phyloP scores from a whole-genome alignment of 2,888 invertebrate species.

The Epsilonema sp. region DNA sequence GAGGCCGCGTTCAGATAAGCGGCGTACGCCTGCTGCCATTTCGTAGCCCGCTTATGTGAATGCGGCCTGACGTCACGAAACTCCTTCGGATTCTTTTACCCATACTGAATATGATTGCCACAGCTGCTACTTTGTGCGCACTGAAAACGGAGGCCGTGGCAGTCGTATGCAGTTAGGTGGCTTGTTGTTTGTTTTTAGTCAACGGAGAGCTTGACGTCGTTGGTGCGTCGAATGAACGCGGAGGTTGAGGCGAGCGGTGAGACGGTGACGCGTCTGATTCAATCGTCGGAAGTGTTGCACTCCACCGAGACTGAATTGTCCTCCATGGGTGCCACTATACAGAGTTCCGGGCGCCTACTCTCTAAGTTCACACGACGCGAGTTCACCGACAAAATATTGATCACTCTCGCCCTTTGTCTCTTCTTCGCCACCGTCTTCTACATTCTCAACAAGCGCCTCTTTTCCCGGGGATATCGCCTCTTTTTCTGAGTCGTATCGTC shows the following conservation, averaged over 20 bases:
- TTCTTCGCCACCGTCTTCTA: constrained; percentile 76
- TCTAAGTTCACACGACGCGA: constrained; percentile 84
- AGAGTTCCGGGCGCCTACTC: constrained; percentile 68
- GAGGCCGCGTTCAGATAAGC: too few relatives aligned
- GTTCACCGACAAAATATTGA: constrained; percentile 76
- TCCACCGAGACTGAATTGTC: constrained; percentile 44
- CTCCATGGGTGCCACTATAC: constrained; percentile 62
- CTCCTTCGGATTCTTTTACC: too few relatives aligned
- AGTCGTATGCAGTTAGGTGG: too few relatives aligned
- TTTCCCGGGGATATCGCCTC: constrained; percentile 9
- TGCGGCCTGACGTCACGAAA: too few relatives aligned
- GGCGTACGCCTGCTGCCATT: too few relatives aligned
- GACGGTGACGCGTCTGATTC: constrained; percentile 54
- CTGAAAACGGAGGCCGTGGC: too few relatives aligned
- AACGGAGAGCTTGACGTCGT: constrained; percentile 1
- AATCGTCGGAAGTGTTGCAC: constrained; percentile 29
- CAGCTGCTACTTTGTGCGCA: too few relatives aligned
- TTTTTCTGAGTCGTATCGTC: too few relatives aligned
- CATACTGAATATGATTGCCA: too few relatives aligned
- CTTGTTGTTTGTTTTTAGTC: too few relatives aligned
- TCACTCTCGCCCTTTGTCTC: constrained; percentile 64
- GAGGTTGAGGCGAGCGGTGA: constrained; percentile 41
- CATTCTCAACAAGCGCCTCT: constrained; percentile 69
- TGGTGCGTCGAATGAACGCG: constrained; percentile 4
- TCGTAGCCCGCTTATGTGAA: too few relatives aligned